Evolutionary conservation across 2,888 invertebrate species (phyloP).

Genomic region (Labia minor): DNA sequence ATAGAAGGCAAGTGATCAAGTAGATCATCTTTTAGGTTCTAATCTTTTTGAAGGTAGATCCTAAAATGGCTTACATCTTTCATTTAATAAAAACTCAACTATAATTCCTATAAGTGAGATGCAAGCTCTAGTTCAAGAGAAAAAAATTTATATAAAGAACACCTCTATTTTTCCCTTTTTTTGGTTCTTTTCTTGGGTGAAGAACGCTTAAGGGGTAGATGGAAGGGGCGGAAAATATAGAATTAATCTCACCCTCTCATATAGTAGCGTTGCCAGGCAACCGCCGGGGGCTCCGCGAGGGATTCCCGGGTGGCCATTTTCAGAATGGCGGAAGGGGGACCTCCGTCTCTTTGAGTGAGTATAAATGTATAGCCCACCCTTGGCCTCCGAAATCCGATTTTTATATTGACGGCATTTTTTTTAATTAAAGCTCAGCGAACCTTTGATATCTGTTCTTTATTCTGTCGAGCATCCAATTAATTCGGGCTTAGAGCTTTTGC

Average conservation of each 20-base stretch:
- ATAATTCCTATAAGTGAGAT: no score
- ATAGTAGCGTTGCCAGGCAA: not conserved
- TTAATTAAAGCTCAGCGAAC: conserved; percentile 13
- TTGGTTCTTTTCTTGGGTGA: no score
- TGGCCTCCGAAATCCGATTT: not conserved
- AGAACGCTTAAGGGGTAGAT: no score
- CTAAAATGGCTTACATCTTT: no score
- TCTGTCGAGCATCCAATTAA: conserved; percentile 8
- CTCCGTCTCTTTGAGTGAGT: not conserved
- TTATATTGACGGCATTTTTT: conserved; percentile 2
- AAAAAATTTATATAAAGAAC: no score
- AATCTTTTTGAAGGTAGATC: no score
- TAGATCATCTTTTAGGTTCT: no score
- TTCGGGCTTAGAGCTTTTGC: conserved; percentile 13
- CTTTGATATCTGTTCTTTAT: conserved; percentile 7
- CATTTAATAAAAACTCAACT: no score
- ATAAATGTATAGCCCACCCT: not conserved
- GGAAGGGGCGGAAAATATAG: not conserved
- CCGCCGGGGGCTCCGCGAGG: not conserved
- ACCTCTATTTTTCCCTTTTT: no score
- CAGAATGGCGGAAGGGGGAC: not conserved
- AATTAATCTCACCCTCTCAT: not conserved
- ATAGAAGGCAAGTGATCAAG: no score
- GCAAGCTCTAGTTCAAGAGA: no score
- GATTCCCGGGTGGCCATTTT: conserved; percentile 13